Evolutionary conservation across 2,888 invertebrate genomes (phyloP).

Genomic region (Phyto melanocephala): DNA sequence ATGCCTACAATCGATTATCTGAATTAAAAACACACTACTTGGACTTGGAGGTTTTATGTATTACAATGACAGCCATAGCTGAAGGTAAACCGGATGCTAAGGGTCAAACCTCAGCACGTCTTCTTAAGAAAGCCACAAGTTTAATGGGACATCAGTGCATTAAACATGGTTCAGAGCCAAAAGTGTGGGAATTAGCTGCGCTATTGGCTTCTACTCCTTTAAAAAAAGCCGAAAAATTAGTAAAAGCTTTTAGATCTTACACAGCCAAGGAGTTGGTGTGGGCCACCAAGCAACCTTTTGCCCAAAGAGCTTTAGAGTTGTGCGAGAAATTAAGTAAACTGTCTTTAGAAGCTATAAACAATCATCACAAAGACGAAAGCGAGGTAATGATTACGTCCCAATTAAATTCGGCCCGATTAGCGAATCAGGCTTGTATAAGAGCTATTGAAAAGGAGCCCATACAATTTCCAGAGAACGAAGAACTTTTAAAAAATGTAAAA

Average conservation of each 20-base stretch:
- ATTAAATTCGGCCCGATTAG: conserved; percentile 82
- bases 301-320: conserved; percentile 83
- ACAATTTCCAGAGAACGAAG: conserved; percentile 79
- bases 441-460: conserved; percentile 79
- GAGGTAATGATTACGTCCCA: conserved; percentile 81
- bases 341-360: conserved; percentile 80
- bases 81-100: conserved; percentile 83
- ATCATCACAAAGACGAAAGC: conserved; percentile 79
- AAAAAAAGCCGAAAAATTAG: conserved; percentile 85
- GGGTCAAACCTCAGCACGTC: conserved; percentile 79
- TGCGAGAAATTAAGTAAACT: conserved; percentile 82
- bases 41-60: conserved; percentile 86
- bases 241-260: conserved; percentile 87
- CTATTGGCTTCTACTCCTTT: conserved; percentile 82
- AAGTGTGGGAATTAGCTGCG: conserved; percentile 91
- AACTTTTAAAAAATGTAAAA: conserved; percentile 78
- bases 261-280: conserved; percentile 83
- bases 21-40: conserved; percentile 91
- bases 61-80: conserved; percentile 85
- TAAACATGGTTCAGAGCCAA: conserved; percentile 83
- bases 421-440: conserved; percentile 81
- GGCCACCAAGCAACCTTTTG: conserved; percentile 81
- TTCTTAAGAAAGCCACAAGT: conserved; percentile 74
- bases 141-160: conserved; percentile 77
- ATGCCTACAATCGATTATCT: conserved; percentile 90